Base-by-base conservation (phyloP, 2,888 invertebrate genomes). In the Cataglyphis rosenhaueri region DNA sequence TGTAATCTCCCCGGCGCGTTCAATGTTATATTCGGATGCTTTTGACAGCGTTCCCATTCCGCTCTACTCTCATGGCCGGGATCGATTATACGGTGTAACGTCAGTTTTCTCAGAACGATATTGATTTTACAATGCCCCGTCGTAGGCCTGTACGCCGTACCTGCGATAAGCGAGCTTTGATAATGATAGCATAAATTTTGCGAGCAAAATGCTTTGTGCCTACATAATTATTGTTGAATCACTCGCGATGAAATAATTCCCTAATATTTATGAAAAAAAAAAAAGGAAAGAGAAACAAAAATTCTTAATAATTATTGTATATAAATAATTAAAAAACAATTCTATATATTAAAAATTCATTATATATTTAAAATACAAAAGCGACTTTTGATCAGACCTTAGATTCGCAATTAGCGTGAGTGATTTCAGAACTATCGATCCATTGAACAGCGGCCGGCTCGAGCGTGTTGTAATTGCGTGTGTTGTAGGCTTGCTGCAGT, bases 401-500 rank as follows among this genome's bases (percentile, higher is more conserved):
- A 25, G 10, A 10, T 5, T 59, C 8, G 59, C 57, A 68, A 78
- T 78, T 59, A 44, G 44, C 70, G 12, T 18, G 8, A 70, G 9
- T 70, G 35, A 79, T 79, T 79, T 81, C 59, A 55, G 82, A 75
- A 64, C 29, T 71, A 81, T 64, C 70, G 79, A 82, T 88, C 82
- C 66, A 57, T 55, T 66, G 32, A 25, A 52, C 8, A n/a, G 15
- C 73, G 82, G 73, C 55, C n/a, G 52, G 62, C 25, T 52, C 78
- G 52, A 82, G 70, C 84, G 81, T 79, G 84, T 65, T 71, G 83
- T 86, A 86, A 87, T 83, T 65, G 68, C 83, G 82, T 65, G 83
- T 65, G 52, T 41, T 18, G 74, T 86, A 76, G 88, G 57, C 55
- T 82, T 65, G 62, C 84, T 55, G 82, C 64, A 70, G 74, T 79